Evolutionary conservation across 2,113 vertebrate genomes (phyloP).

Genomic region (Dicerorhinus sumatrensis): DNA sequence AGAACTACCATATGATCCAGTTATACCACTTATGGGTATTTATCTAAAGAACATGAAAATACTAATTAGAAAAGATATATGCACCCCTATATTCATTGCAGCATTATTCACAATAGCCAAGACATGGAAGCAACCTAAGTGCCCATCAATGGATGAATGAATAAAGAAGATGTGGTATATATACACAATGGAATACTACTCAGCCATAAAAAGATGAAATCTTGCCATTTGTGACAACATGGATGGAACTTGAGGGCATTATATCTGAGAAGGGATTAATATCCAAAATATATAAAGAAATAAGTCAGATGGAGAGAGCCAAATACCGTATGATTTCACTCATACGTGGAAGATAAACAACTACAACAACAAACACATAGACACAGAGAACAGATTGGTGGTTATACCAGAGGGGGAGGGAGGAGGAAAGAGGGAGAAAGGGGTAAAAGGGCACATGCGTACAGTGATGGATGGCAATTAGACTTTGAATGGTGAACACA

Average conservation of each 20-base stretch:
- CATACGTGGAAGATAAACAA: background rate
- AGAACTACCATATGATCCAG: background rate
- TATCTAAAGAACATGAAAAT: background rate
- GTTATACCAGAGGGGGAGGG: background rate
- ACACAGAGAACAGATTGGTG: background rate
- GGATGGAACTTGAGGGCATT: background rate
- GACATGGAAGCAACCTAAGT: background rate
- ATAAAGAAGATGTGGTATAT: background rate
- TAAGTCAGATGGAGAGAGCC: background rate
- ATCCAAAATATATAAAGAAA: background rate
- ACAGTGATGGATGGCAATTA: background rate
- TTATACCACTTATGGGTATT: background rate
- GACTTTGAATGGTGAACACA: background rate
- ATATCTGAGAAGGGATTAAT: too few relatives aligned
- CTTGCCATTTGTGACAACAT: background rate
- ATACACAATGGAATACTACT: too few relatives aligned
- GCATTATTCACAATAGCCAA: background rate
- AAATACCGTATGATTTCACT: background rate
- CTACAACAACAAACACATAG: background rate
- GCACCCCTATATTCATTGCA: background rate
- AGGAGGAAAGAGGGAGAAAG: too few relatives aligned
- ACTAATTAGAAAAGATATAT: background rate
- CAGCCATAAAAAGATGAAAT: background rate
- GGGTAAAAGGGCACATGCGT: background rate
- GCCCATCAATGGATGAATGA: background rate